Percentiles rank a stretch among this genome's conserved stretches.
phyloP scores from a whole-genome alignment of 2,797 vertebrate species.

The Parauchenoglanis punctatus region DNA sequence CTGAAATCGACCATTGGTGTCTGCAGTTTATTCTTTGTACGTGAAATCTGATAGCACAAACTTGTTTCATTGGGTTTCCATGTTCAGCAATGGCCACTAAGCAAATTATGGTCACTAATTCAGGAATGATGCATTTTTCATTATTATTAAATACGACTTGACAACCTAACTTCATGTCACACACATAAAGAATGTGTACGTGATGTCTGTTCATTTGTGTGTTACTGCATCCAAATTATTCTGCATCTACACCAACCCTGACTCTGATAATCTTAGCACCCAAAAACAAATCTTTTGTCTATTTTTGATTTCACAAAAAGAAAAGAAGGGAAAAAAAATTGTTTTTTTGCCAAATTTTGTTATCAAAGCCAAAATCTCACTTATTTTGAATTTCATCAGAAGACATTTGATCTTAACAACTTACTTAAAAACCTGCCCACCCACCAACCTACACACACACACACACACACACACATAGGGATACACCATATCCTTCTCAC shows the following conservation, averaged over 20 bases:
- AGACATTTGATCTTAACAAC: background rate
- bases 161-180: background rate
- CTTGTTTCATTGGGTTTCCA: background rate
- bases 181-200: background rate
- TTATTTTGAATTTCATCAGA: background rate
- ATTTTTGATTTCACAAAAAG: background rate
- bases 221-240: background rate
- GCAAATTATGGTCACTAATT: background rate
- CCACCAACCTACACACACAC: background rate
- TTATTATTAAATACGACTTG: background rate
- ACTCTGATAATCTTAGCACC: background rate
- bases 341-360: background rate
- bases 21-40: background rate
- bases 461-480: conserved; percentile 29
- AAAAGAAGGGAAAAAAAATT: background rate
- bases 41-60: background rate
- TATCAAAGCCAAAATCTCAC: background rate
- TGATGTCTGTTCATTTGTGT: background rate
- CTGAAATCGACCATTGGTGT: background rate
- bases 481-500: conserved; percentile 32
- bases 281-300: background rate
- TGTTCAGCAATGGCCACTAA: background rate
- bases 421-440: background rate
- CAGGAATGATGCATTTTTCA: too few relatives aligned
- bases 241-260: background rate